phyloP scores from a whole-genome alignment of 2,113 vertebrate species.

The Jaculus jaculus region DNA sequence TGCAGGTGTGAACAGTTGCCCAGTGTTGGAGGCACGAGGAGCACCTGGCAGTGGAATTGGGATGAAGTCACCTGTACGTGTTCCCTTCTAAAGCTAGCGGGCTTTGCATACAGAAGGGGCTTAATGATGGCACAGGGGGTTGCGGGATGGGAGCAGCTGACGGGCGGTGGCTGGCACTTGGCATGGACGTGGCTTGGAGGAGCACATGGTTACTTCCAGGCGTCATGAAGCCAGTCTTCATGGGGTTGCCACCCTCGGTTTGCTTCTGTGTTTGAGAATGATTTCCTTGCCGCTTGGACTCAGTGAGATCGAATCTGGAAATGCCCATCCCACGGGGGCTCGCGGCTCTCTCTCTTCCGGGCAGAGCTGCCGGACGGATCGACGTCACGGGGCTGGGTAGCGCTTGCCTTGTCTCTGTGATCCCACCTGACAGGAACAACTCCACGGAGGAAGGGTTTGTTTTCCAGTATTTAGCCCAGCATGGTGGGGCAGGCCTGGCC shows the following conservation, averaged over 20 bases:
- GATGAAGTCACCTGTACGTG: accelerated
- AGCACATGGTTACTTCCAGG: accelerated
- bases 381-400: not conserved
- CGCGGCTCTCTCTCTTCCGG: accelerated
- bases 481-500: too few species aligned
- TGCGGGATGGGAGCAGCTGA: not conserved
- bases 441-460: not conserved
- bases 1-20: not conserved
- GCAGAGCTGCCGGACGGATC: not conserved
- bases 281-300: not conserved
- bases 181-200: not conserved
- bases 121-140: not conserved
- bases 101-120: not conserved
- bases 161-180: too few species aligned
- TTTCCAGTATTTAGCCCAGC: not conserved
- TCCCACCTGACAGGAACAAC: too few species aligned
- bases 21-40: not conserved
- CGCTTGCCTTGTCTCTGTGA: not conserved
- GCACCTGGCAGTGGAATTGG: accelerated
- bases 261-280: not conserved
- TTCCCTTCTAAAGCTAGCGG: not conserved
- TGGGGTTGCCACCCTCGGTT: not conserved
- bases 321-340: too few species aligned
- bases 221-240: not conserved
- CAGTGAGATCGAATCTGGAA: not conserved